These are phyloP conservation scores for Apteryx mantelli DNA, from an alignment of 2,113 vertebrate genomes.

Conservation along the genomic window DNA sequence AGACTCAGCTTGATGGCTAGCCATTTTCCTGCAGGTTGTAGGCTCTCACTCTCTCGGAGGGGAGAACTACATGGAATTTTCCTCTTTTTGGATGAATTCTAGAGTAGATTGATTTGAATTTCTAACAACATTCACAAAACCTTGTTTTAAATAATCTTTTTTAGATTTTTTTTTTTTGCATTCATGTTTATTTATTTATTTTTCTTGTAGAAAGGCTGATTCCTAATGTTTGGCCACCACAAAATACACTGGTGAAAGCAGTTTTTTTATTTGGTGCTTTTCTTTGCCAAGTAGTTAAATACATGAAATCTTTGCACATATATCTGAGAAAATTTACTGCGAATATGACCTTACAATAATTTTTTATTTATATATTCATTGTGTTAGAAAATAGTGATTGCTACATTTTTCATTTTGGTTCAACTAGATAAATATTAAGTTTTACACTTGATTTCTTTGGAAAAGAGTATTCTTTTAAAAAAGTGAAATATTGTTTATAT, in stretches of 20 bases:
- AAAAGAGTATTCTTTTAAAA: background rate
- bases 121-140: background rate
- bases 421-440: background rate
- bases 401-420: background rate
- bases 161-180: background rate
- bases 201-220: background rate
- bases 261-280: background rate
- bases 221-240: background rate
- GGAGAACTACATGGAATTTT: background rate
- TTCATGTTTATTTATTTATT: background rate
- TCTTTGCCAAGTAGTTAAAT: background rate
- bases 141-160: background rate
- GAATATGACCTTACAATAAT: background rate
- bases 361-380: background rate
- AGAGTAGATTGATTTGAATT: background rate
- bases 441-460: background rate
- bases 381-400: background rate
- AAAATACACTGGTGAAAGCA: background rate
- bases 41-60: background rate
- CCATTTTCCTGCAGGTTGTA: background rate
- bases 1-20: background rate
- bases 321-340: background rate
- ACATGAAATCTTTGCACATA: background rate
- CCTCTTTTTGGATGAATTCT: background rate
- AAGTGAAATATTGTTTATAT: background rate